Evolutionary conservation across 1,140 invertebrate genomes (phyloP), one percentile per base, ranked within the genome.

Genomic region (Drosophila melanica): DNA sequence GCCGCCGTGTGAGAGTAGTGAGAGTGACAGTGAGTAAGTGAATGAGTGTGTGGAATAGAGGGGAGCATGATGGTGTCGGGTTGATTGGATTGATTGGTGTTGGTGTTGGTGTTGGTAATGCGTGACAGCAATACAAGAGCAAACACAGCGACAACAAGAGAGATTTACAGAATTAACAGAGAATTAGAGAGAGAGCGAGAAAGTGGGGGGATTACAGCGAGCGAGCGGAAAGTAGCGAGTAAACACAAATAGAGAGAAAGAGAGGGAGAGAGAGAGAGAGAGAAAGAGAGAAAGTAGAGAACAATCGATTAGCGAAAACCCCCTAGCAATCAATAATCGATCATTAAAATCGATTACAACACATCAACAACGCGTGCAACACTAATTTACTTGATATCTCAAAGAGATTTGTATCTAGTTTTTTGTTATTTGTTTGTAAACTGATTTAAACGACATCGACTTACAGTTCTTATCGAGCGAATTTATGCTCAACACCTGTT

Each of bases 401-500:
- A 63, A 72, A 33, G n/a, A 42, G 14, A 64, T 51, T 12, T 44
- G 50, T 53, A 35, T 2, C 33, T 9, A 35, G 2, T 35, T 35
- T 35, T 35, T 35, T 35, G 33, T 35, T 35, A 9, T 35, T 58
- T 44, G 30, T 45, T 59, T 8, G 20, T 33, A 30, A 45, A 70
- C 50, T 70, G 50, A 63, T 53, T 69, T 48, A 55, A 71, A 48
- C 39, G 35, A 57, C 50, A 44, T 70, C 35, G 65, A 90, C 89
- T 92, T 91, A 92, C 91, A 92, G 80, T 92, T 92, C 79, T 92
- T 92, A 77, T 92, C 91, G 54, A 87, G 68, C 62, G 79, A 87
- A 77, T 86, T 85, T 70, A 90, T 79, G 73, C 89, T 92, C 57
- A 92, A 73, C 45, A 92, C 90, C 73, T 92, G 91, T 75, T 92